These are phyloP conservation scores for Orussus abietinus DNA, from an alignment of 1,140 invertebrate species.

Conservation along the genomic window DNA sequence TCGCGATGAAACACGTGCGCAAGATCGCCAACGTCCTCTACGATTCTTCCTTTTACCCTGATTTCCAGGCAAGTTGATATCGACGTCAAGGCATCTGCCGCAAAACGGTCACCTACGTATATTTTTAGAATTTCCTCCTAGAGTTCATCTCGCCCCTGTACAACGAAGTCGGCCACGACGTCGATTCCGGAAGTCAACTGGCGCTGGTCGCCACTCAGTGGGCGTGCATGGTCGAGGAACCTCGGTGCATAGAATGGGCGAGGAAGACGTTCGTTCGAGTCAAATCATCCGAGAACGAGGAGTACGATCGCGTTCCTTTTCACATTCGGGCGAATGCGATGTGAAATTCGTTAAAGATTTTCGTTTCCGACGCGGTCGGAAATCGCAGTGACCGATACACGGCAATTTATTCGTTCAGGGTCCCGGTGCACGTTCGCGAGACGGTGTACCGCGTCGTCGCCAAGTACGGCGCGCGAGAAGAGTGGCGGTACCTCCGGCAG, in stretches of 20 bases:
- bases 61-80: conserved; percentile 29
- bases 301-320: conserved; percentile 7
- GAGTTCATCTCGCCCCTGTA: conserved; percentile 36
- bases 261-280: conserved; percentile 15
- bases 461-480: conserved; percentile 33
- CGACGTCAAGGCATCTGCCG: background rate
- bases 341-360: background rate
- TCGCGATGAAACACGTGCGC: conserved; percentile 51
- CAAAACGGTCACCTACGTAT: background rate
- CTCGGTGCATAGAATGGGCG: conserved; percentile 31
- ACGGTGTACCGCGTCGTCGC: conserved; percentile 44
- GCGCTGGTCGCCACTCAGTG: conserved; percentile 47
- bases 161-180: conserved; percentile 20
- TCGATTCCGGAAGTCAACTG: conserved; percentile 47
- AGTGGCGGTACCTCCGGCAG: conserved; percentile 38
- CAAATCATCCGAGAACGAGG: conserved; percentile 8
- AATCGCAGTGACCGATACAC: background rate
- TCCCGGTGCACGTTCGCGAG: conserved; percentile 35
- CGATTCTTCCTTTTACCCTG: conserved; percentile 28
- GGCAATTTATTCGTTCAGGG: conserved; percentile 30
- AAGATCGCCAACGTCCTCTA: conserved; percentile 45
- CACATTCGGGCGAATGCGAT: background rate
- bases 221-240: conserved; percentile 32
- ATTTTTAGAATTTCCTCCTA: conserved; percentile 38
- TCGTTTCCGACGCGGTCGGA: conserved; percentile 5